Evolutionary conservation across 2,797 vertebrate species (phyloP), one percentile per base, ranked within the genome.

Genomic region (Notoglanidium macrostoma): DNA sequence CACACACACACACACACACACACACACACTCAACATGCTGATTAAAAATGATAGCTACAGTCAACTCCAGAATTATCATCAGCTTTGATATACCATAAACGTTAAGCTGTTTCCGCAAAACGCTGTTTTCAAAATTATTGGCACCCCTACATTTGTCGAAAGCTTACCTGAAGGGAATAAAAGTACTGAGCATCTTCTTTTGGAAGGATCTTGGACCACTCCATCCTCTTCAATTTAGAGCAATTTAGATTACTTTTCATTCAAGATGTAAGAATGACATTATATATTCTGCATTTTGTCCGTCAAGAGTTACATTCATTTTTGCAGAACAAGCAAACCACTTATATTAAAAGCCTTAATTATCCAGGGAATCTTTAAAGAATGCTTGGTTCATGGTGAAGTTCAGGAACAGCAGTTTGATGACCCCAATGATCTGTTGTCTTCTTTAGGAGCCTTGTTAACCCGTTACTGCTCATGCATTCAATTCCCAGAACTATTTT

Each of bases 1-100:
- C 23, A 90, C 91, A 78, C 29, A 87, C 83, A 87, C 88, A 61
- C 79, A 93, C 92, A 92, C 92, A 92, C 91, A 92, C 79, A 32
- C n/a, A 32, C 63, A 14, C 19, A n/a, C 44, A 44, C 23, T 46
- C 21, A 80, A 80, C 35, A 46, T 32, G 29, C 29, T 68, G 65
- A 35, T 32, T 7, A 78, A 78, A 46, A 40, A 35, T 4, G 19
- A 80, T 79, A 46, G 19, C 26, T 54, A 55, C 49, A 3, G 51
- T 78, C 49, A 12, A 10, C 21, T 54, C 15, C 14, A 77, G n/a
- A 77, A 77, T 77, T 17, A 76, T 76, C 51, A 11, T 46, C 46
- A 51, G n/a, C n/a, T 3, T 29, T 19, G 15, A 19, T 78, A 9
- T 2, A 2, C 14, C 49, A 10, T 1, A 55, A 4, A 19, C 23